Base-by-base conservation (phyloP, 1,140 invertebrate genomes). In the Mycetomoellerius zeteki region DNA sequence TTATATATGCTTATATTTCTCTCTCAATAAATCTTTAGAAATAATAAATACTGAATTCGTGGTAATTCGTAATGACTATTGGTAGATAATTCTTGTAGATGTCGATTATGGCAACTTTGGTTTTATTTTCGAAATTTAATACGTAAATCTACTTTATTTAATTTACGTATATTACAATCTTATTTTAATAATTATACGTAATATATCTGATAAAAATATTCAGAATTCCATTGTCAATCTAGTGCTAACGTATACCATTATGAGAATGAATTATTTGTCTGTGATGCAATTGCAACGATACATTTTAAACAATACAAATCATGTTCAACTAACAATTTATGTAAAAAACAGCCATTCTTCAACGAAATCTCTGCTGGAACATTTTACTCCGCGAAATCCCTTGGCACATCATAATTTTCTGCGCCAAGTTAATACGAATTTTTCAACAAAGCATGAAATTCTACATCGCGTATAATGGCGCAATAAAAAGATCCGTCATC, bases 371-470 rank as follows among this genome's bases (percentile, higher is more conserved):
- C 52, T 16, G 3, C 30, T 37, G 72, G 5, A 7, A 12, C 30
- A 75, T 75, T 75, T n/a, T 21, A 27, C n/a, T 3, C 14, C 52
- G 16, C 33, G 16, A 60, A n/a, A 76, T 76, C 73, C 33, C 33
- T 43, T n/a, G n/a, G 8, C 54, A 27, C n/a, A 6, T 24, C 37
- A 16, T 27, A 43, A 47, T 30, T 50, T 43, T 78, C 76, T 19
- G 27, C 47, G n/a, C 30, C 0, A 67, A 69, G 47, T 67, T 69
- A 52, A 52, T 33, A 33, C 7, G n/a, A 80, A 69, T 80, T 69
- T 77, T 64, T 47, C 24, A 47, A 14, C 58, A 24, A 77, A 77
- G 19, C 19, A 24, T 47, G 10, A 47, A 77, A 77, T 64, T 64
- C 19, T 47, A 47, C 24, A n/a, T 37, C 30, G 62, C 47, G 8